Percentiles rank a stretch among this genome's conserved stretches.
Evolutionary conservation across 2,888 invertebrate genomes (phyloP).

Genomic region (Uloborus plumipes): DNA sequence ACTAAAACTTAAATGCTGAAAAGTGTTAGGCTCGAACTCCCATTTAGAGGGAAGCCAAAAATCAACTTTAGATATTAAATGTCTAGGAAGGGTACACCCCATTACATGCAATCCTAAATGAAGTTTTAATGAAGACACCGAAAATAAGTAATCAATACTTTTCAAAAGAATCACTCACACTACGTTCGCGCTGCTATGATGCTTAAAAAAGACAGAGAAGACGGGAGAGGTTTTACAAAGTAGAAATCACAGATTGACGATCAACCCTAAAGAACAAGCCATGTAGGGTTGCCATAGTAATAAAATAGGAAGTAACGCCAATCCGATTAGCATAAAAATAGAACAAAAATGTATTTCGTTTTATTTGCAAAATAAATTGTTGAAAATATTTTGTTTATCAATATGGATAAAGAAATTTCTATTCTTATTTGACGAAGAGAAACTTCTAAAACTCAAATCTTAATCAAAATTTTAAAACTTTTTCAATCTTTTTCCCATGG

Average conservation of each 20-base stretch:
- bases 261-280: too few species aligned
- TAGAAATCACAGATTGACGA: not conserved
- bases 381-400: not conserved
- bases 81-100: slow-evolving; percentile 48
- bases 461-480: too few species aligned
- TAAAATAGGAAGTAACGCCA: slow-evolving; percentile 13
- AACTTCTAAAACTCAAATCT: too few species aligned
- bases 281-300: slow-evolving; percentile 2
- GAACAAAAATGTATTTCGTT: not conserved
- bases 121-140: not conserved
- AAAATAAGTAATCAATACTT: not conserved
- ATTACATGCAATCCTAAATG: slow-evolving; percentile 24
- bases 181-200: not conserved
- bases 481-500: too few species aligned
- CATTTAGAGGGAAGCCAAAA: slow-evolving; percentile 42
- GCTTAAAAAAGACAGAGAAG: not conserved
- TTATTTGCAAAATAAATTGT: not conserved
- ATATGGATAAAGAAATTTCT: too few species aligned
- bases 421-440: too few species aligned
- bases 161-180: not conserved
- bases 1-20: slow-evolving; percentile 47
- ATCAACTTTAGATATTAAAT: slow-evolving; percentile 19
- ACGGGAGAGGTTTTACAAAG: not conserved
- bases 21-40: slow-evolving; percentile 36
- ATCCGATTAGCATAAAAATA: not conserved